Conservation (phyloP, 2,888 invertebrate species). For the Trichopria drosophilae region DNA sequence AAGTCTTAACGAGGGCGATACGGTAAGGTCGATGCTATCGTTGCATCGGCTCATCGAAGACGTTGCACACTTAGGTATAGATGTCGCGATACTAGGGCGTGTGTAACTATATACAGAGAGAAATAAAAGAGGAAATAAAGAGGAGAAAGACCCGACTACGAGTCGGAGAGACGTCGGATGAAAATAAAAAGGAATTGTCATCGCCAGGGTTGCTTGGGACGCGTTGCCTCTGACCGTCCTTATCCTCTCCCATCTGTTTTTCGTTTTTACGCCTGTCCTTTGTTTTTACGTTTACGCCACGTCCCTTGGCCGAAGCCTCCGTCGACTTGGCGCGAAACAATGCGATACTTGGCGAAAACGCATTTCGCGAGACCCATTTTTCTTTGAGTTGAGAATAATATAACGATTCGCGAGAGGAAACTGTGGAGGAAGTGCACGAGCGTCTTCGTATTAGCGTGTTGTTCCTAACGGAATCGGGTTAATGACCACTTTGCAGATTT, state of each 20-base stretch:
- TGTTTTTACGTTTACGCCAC: conserved; percentile 46
- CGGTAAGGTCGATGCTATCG: conserved; percentile 22
- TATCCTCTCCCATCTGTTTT: conserved; percentile 5
- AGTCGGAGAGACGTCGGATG: conserved; percentile 12
- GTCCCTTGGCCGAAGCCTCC: conserved; percentile 26
- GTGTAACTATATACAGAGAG: conserved; percentile 15
- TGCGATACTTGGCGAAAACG: too few relatives aligned
- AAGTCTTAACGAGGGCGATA: conserved; percentile 22
- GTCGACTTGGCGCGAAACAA: conserved; percentile 29
- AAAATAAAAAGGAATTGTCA: conserved; percentile 53
- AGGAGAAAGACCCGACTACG: conserved; percentile 1
- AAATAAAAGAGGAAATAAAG: conserved; percentile 17
- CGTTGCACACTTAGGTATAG: too few relatives aligned
- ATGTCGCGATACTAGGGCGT: too few relatives aligned
- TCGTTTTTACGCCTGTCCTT: conserved; percentile 40
- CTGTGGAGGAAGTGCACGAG: too few relatives aligned
- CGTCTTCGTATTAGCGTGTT: too few relatives aligned
- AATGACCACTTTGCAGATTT: too few relatives aligned
- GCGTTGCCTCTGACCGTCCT: background rate
- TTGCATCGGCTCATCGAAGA: background rate
- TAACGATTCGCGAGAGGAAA: too few relatives aligned
- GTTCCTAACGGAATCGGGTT: too few relatives aligned
- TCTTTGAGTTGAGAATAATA: too few relatives aligned
- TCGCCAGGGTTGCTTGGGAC: conserved; percentile 38
- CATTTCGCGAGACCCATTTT: too few relatives aligned